Evolutionary conservation across 35 echinoderm and acorn worm genomes (phyloP).

Genomic region (Apostichopus californicus): DNA sequence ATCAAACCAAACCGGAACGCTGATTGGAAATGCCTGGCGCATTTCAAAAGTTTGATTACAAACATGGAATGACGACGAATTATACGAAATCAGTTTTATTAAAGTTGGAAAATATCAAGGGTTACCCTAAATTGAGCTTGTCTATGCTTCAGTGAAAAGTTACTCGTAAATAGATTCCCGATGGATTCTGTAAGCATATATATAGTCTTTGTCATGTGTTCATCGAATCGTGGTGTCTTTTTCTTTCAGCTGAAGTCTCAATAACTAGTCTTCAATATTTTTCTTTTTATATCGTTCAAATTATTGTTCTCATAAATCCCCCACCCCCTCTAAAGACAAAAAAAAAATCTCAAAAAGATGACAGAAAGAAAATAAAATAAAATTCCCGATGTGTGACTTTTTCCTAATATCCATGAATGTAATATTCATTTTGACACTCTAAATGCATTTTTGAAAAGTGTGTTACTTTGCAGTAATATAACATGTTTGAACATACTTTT

Average conservation of each 20-base stretch:
- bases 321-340: no score
- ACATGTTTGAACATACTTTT: no score
- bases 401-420: no score
- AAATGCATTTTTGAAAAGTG: no score
- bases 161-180: not conserved
- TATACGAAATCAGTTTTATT: not conserved
- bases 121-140: constrained; percentile 17
- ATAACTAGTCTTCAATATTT: not conserved
- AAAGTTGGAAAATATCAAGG: constrained; percentile 21
- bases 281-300: not conserved
- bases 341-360: no score
- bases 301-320: not conserved
- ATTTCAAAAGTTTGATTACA: not conserved
- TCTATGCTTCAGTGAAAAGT: not conserved
- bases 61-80: not conserved
- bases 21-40: not conserved
- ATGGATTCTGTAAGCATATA: not conserved
- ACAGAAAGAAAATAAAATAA: no score
- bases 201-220: not conserved
- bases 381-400: no score
- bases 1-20: not conserved
- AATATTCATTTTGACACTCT: no score
- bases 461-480: no score
- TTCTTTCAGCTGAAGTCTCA: not conserved
- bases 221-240: not conserved